Percentiles rank a stretch among this genome's conserved stretches.
Conservation (phyloP, 2,888 invertebrate species). For the Drosophila incognita region DNA sequence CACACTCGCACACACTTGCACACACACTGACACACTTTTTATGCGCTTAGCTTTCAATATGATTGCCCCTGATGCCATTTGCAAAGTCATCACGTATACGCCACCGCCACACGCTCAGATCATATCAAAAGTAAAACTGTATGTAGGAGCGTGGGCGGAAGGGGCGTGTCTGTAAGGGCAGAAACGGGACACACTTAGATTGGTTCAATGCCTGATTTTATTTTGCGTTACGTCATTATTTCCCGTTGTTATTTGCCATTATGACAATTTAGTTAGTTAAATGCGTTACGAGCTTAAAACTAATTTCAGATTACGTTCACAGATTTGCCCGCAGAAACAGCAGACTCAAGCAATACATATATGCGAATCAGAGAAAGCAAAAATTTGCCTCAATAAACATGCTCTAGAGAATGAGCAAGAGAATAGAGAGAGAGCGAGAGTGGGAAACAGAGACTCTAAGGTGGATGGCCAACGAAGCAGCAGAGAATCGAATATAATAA, state of each 20-base stretch:
- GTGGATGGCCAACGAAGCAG: constrained; percentile 22
- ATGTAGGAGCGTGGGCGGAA: not conserved
- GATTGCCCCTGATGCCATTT: constrained; percentile 70
- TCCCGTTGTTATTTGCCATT: constrained; percentile 80
- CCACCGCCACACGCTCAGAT: constrained; percentile 38
- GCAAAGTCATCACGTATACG: constrained; percentile 81
- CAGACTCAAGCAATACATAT: constrained; percentile 1
- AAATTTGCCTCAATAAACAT: constrained; percentile 52
- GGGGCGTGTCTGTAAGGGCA: constrained; percentile 9
- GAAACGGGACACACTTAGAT: constrained; percentile 46
- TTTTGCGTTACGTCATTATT: constrained; percentile 73
- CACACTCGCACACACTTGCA: constrained; percentile 42
- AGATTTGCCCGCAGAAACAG: constrained; percentile 58
- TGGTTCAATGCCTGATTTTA: constrained; percentile 63
- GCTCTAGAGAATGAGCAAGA: constrained; percentile 6
- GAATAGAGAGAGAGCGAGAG: constrained; percentile 16
- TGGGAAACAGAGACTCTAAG: not conserved
- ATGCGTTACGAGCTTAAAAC: constrained; percentile 80
- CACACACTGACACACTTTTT: constrained; percentile 55
- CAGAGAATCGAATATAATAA: constrained; percentile 64
- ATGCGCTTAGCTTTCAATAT: constrained; percentile 69
- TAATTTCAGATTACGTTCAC: constrained; percentile 78
- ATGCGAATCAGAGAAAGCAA: constrained; percentile 21
- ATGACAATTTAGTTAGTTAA: constrained; percentile 79
- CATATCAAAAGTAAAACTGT: constrained; percentile 14